Evolutionary conservation across 2,113 vertebrate species (phyloP), one percentile per base, ranked within the genome.

Genomic region (Mustela lutreola): DNA sequence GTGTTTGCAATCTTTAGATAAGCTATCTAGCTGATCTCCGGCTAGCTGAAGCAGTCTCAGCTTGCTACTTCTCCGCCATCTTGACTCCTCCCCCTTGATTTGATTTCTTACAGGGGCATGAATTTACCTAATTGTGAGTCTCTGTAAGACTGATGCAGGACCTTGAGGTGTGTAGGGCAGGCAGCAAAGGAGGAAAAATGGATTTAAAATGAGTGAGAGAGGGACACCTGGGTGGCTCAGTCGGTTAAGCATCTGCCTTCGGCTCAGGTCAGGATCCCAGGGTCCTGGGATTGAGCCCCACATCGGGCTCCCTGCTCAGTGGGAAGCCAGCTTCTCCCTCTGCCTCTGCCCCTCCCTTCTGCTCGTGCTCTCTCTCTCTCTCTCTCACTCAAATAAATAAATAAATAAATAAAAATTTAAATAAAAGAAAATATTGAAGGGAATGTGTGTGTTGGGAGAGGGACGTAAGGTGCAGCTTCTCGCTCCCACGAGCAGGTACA

Each of bases 171-270:
- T 4, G 0, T 11, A 53, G 5, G 18, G 19, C 33, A 81, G 36
- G 56, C 10, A 26, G 39, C 22, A 26, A 48, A 67, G 18, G 39
- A 36, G 19, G 4, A 7, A 67, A 75, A 53, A 42, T 26, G 7
- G 2, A 15, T 76, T 24, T 56, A 15, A 92, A 48, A 60, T 31
- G 11, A 24, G 39, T 39, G 33, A n/a, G 65, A 36, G 18, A 39
- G 70, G n/a, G n/a, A 9, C 9, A 18, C n/a, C n/a, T 71, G 70
- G n/a, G 9, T 1, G 0, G 4, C 1, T 71, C 9, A 5, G n/a
- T 70, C 19, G 0, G 19, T 71, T 71, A 21, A 71, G n/a, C 1
- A 2, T 71, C 70, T 5, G n/a, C n/a, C n/a, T 71, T 36, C 33
- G 2, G 19, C 70, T 71, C 31, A 71, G 70, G 19, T 36, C 19